A percentile compares a stretch with the other conserved stretches of the same genome.
Conservation (phyloP, 2,113 vertebrate genomes). For the Ploceus nigricollis region DNA sequence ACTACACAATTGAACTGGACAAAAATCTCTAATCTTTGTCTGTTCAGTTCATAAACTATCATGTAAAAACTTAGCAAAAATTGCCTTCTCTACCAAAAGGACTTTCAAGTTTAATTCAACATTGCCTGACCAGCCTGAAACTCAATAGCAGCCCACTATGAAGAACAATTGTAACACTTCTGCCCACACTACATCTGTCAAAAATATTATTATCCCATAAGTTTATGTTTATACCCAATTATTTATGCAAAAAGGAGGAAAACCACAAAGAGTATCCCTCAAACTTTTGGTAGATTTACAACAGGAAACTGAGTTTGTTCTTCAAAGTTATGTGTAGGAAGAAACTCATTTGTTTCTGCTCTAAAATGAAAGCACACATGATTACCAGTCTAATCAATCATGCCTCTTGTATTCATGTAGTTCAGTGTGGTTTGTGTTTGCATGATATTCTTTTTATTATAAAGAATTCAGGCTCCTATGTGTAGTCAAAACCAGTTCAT, state of each 20-base stretch:
- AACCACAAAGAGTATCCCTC: not conserved
- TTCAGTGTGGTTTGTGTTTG: not conserved
- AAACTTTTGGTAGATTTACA: slow-evolving; percentile 29
- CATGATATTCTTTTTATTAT: not conserved
- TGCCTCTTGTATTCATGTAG: not conserved
- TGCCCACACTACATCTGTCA: not conserved
- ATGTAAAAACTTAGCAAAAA: not conserved
- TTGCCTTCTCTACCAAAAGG: not conserved
- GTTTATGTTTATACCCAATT: not conserved
- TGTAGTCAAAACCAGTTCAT: not conserved
- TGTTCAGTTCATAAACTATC: not conserved
- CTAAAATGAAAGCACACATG: slow-evolving; percentile 38
- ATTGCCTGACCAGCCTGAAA: not conserved
- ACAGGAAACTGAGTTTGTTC: slow-evolving; percentile 6
- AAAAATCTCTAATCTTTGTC: not conserved
- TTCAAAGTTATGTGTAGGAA: slow-evolving; percentile 39
- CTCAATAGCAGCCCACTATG: not conserved
- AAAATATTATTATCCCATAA: not conserved
- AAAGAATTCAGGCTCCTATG: not conserved
- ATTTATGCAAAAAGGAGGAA: not conserved
- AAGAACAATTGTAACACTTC: not conserved
- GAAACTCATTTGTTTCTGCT: slow-evolving; percentile 59
- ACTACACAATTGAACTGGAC: not conserved
- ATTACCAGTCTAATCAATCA: slow-evolving; percentile 44
- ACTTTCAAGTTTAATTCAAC: not conserved